Conservation (phyloP, 2,113 vertebrate species). For the Epinephelus fuscoguttatus region DNA sequence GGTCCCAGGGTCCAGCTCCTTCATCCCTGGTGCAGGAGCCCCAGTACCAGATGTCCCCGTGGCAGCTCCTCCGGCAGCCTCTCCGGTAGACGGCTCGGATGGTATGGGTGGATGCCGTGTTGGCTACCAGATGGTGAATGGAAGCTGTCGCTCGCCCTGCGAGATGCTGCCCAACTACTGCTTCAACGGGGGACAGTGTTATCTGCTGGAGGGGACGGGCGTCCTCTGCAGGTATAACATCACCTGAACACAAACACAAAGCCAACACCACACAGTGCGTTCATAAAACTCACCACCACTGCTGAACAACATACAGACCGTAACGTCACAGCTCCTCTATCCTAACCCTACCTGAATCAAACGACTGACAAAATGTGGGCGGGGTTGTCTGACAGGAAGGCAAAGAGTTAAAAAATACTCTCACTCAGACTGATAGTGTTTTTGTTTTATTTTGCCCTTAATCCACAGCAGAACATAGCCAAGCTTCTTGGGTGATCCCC, state of each 20-base stretch:
- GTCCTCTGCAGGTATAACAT: conserved; percentile 93
- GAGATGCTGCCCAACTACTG: conserved; percentile 93
- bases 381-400: no score
- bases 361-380: no score
- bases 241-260: neutral
- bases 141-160: conserved; percentile 92
- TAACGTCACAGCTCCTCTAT: neutral
- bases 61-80: conserved; percentile 47
- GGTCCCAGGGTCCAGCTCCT: conserved; percentile 53
- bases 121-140: conserved; percentile 89
- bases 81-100: conserved; percentile 76
- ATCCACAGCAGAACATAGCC: no score
- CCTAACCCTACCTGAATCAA: no score
- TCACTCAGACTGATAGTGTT: no score
- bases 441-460: no score
- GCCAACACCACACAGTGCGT: neutral
- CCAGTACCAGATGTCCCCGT: conserved; percentile 57
- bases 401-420: no score
- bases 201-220: conserved; percentile 91
- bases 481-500: no score
- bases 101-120: conserved; percentile 84
- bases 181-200: conserved; percentile 96
- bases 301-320: no score
- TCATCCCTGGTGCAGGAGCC: conserved; percentile 39
- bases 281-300: neutral